Evolutionary conservation across 2,113 vertebrate species (phyloP).

Genomic region (Lophotis ruficrista): DNA sequence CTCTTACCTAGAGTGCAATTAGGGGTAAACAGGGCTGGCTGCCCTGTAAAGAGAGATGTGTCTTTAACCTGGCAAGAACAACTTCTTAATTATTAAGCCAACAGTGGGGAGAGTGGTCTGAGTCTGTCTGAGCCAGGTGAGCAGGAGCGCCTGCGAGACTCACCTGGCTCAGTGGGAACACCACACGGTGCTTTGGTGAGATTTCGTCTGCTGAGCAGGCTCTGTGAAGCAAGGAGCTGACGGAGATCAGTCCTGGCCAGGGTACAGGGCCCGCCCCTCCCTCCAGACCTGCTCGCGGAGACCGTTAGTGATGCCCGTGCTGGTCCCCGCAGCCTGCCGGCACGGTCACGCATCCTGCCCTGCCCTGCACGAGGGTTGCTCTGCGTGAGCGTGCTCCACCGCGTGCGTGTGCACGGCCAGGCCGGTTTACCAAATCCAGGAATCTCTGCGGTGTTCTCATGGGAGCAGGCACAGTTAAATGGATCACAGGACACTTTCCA

Average conservation of each 20-base stretch:
- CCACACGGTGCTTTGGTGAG: neutral
- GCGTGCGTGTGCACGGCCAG: rapidly evolving
- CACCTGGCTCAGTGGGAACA: neutral
- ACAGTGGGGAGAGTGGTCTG: neutral
- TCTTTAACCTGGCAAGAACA: conserved; percentile 49
- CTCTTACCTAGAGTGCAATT: conserved; percentile 69
- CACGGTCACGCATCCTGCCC: neutral
- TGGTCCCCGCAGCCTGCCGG: neutral
- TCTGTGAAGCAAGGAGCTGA: neutral
- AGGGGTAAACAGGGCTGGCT: conserved; percentile 59
- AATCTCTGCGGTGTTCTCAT: neutral
- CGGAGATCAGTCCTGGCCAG: neutral
- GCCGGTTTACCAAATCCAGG: neutral
- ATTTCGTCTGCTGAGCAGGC: neutral
- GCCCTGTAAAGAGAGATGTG: conserved; percentile 21
- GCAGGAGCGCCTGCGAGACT: neutral
- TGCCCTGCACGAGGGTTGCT: neutral
- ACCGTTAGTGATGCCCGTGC: rapidly evolving
- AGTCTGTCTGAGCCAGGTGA: conserved; percentile 53
- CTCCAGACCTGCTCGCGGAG: neutral
- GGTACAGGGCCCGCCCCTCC: neutral
- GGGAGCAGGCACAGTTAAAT: conserved; percentile 56
- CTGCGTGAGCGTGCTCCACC: neutral
- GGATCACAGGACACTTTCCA: conserved; percentile 55
- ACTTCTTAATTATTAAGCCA: conserved; percentile 51